Evolutionary conservation across 2,888 invertebrate species (phyloP), one percentile per base, ranked within the genome.

Genomic region (Drepanosiphum platanoidis): DNA sequence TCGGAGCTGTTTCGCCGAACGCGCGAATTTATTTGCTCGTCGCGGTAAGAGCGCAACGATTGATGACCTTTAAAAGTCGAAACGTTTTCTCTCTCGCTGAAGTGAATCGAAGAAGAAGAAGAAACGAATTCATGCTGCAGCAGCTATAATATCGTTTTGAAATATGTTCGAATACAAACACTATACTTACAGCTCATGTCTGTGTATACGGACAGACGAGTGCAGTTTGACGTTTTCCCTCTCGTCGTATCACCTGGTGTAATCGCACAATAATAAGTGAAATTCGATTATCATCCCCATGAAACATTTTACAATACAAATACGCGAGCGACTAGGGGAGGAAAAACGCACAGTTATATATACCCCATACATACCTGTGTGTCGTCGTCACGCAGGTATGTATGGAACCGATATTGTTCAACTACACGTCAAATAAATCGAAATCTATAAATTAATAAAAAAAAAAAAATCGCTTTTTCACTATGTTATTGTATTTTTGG

Each of bases 231-330:
- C 68, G 77, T 84, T 70, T 84, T 77, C 84, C 77, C 84, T 84
- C 77, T 84, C 77, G 30, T 84, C 77, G 30, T 8, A 77, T 77
- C 77, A 84, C 84, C 84, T 77, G 84, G 75, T 27, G 34, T 52
- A 36, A 77, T 77, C 27, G 68, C 58, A 77, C 77, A 84, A 77
- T 84, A 68, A 84, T 75, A 74, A 72, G 74, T 84, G 84, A 84
- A 84, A 84, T 84, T 84, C 66, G 83, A 84, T 68, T 84, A 84
- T 75, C 68, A 84, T 75, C 68, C 75, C 66, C 27, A 32, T 74
- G 66, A 34, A 74, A 30, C 13, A 64, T 64, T 11, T 27, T 39
- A 61, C 39, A 39, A 39, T 9, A 36, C 32, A 32, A 52, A 8
- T 18, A 27, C 36, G n/a, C n/a, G n/a, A n/a, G n/a, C 32, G 1